Evolutionary conservation across 1,140 invertebrate genomes (phyloP), one percentile per base, ranked within the genome.

Genomic region (Acromyrmex charruanus): DNA sequence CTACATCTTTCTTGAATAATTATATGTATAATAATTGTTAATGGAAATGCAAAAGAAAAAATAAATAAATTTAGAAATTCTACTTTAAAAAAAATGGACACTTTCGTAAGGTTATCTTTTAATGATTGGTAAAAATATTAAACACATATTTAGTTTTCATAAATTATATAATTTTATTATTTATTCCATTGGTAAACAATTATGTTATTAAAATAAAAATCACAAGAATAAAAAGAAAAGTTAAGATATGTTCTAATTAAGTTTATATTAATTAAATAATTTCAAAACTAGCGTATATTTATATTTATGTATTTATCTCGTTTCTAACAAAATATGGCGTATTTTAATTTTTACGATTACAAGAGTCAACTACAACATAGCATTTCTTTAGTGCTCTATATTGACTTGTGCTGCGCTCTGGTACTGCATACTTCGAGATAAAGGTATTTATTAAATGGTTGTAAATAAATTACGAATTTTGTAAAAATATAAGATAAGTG

Each of bases 331-430:
- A 31, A 31, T 44, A 44, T 63, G 5, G 1, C 3, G 5, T 28
- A 25, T n/a, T 28, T 74, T 2, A 14, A 71, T 35, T 39, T 75
- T 58, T 0, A 39, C 4, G 5, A 53, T 53, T 72, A 55, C 1
- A 39, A 25, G 14, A 58, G 6, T 21, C n/a, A 58, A 35, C 18
- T 63, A 1, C 12, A n/a, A 31, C 12, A 49, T 49, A 9, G 3
- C 10, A 51, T 21, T 51, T 79, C 39, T 49, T 35, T 28, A 55
- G 10, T 35, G 4, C 2, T 74, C 53, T 74, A 14, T 49, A 51
- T 61, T 18, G 69, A 28, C 55, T 75, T 74, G 80, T 84, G 80
- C 68, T 82, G 80, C 80, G 18, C 80, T 82, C 68, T 82, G 28
- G 18, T 55, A 58, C 5, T 49, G 69, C 39, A 21, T 75, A 25